These are phyloP conservation scores for Labia minor DNA, from an alignment of 2,888 invertebrate species.

Conservation along the genomic window DNA sequence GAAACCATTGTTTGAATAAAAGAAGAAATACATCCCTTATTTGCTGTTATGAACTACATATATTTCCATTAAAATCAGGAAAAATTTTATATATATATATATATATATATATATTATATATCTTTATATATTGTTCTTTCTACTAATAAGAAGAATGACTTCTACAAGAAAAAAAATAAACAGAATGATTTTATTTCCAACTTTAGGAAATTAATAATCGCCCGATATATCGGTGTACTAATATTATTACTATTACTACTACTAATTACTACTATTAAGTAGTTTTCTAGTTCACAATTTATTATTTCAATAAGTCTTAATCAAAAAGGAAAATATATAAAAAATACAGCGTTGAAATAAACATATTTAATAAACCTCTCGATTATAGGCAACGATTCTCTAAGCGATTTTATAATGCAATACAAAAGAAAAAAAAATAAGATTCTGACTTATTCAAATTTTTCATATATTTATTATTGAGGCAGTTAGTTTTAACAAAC, in stretches of 20 bases:
- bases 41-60: neutral
- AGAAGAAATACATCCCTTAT: neutral
- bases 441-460: too few relatives aligned
- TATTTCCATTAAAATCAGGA: neutral
- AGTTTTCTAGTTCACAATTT: neutral
- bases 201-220: neutral
- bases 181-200: neutral
- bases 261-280: too few relatives aligned
- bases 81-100: too few relatives aligned
- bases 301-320: neutral
- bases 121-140: constrained; percentile 13
- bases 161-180: neutral
- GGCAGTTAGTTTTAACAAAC: too few relatives aligned
- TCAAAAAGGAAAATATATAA: neutral
- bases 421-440: too few relatives aligned
- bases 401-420: neutral
- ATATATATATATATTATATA: neutral
- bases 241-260: neutral
- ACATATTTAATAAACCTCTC: neutral
- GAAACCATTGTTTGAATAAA: neutral
- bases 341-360: neutral
- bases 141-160: neutral
- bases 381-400: neutral
- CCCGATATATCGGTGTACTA: neutral
- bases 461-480: too few relatives aligned